Base-by-base conservation (phyloP, 2,888 invertebrate species). In the Drosophila diplacantha region DNA sequence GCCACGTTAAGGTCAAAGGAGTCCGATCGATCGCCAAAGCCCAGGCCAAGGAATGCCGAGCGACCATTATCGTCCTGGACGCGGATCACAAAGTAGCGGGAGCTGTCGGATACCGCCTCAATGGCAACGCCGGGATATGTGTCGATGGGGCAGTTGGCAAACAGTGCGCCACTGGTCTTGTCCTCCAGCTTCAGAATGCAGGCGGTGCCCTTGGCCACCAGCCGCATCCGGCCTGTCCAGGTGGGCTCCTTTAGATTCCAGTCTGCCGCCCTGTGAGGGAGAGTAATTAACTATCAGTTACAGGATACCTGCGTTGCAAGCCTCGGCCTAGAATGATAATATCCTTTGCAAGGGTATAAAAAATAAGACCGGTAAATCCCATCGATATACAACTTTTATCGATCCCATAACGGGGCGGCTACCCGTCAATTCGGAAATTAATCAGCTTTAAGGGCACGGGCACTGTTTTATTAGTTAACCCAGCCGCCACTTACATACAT, bases 1-100 rank as follows among this genome's bases (percentile, higher is more conserved):
- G 99, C 95, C 29, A 99, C 99, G 90, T 99, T 99, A 67, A 99
- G 90, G 90, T 99, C 99, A 90, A 99, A 99, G 47, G 99, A 98
- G 89, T 99, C 99, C 22, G 98, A 96, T 74, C 99, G 91, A 88
- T 99, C 99, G 2, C 96, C 94, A 90, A 99, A 99, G 12, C 99
- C 99, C 55, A 99, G 91, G 2, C 99, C 99, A 85, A 99, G 95
- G 86, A 97, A 99, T 18, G 99, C 99, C 77, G 92, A 92, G 72
- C 96, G 90, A 18, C 94, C 97, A 90, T 94, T 95, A 85, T 97
- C 97, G 90, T 97, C 97, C 90, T 96, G 95, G 85, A 99, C 95
- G 85, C 95, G 92, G 47, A 99, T 90, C 26, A 99, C 99, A 90
- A 99, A 99, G 89, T 99, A 99, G 81, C 99, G 92, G 55, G 98